phyloP scores from a whole-genome alignment of 2,888 invertebrate genomes.

The Drosophila neutralis region DNA sequence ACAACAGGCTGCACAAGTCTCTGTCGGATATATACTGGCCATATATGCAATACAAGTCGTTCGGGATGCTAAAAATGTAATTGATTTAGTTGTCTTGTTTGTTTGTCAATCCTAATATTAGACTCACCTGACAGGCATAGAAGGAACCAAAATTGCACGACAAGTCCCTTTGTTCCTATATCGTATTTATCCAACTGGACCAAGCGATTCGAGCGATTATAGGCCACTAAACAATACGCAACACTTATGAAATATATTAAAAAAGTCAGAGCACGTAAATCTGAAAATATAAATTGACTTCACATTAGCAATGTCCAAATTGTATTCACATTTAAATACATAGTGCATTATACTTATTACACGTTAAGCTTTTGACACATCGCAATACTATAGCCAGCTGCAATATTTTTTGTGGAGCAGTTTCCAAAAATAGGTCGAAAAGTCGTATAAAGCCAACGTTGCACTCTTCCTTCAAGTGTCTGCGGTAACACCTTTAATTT shows the following conservation, averaged over 20 bases:
- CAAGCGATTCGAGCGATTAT: slow-evolving; percentile 62
- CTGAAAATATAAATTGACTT: slow-evolving; percentile 27
- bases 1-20: slow-evolving; percentile 46
- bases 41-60: slow-evolving; percentile 58
- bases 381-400: slow-evolving; percentile 57
- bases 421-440: slow-evolving; percentile 63
- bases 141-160: slow-evolving; percentile 59
- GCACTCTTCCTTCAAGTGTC: slow-evolving; percentile 60
- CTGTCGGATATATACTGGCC: slow-evolving; percentile 56
- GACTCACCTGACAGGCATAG: slow-evolving; percentile 56
- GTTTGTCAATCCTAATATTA: no score
- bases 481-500: slow-evolving; percentile 49
- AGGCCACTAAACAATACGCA: slow-evolving; percentile 64
- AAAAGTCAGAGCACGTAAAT: slow-evolving; percentile 48
- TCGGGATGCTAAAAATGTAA: slow-evolving; percentile 49
- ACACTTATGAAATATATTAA: slow-evolving; percentile 57
- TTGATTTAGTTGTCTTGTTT: not conserved
- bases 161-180: slow-evolving; percentile 54
- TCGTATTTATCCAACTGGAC: slow-evolving; percentile 65
- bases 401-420: slow-evolving; percentile 62
- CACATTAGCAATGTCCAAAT: not conserved
- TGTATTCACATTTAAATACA: not conserved
- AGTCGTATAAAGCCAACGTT: slow-evolving; percentile 67
- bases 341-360: slow-evolving; percentile 37
- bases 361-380: slow-evolving; percentile 38